Evolutionary conservation across 2,888 invertebrate genomes (phyloP).

Genomic region (Thalpophila matura): DNA sequence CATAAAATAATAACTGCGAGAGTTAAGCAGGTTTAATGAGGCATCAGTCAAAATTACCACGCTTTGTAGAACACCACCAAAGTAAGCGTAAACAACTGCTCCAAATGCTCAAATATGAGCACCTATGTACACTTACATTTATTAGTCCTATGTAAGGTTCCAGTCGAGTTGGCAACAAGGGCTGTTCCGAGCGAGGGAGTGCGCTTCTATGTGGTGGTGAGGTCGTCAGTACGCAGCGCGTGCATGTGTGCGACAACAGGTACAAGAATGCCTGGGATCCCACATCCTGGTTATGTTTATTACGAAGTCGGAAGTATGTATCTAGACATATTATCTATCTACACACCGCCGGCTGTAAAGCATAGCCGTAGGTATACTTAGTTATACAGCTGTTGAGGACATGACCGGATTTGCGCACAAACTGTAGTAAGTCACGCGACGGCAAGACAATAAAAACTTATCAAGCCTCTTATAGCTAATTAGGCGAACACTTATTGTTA

Average conservation of each 20-base stretch:
- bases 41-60: constrained; percentile 76
- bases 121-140: constrained; percentile 63
- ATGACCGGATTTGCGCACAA: constrained; percentile 74
- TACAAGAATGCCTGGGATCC: constrained; percentile 44
- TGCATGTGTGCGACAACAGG: constrained; percentile 50
- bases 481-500: constrained; percentile 80
- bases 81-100: constrained; percentile 68
- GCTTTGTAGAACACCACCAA: constrained; percentile 67
- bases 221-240: constrained; percentile 23
- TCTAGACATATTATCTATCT: constrained; percentile 31
- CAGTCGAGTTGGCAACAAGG: constrained; percentile 72
- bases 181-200: constrained; percentile 67
- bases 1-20: constrained; percentile 80
- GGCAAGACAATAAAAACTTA: constrained; percentile 83
- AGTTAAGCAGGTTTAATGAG: constrained; percentile 81
- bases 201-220: constrained; percentile 59
- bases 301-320: constrained; percentile 38
- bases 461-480: constrained; percentile 83
- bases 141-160: constrained; percentile 75
- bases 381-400: constrained; percentile 57
- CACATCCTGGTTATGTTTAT: constrained; percentile 47
- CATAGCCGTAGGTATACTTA: constrained; percentile 23
- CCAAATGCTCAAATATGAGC: constrained; percentile 68
- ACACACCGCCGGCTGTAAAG: constrained; percentile 26
- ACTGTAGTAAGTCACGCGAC: constrained; percentile 80